Base-by-base conservation (phyloP, 1,140 invertebrate species). In the Drosophila mojavensis region DNA sequence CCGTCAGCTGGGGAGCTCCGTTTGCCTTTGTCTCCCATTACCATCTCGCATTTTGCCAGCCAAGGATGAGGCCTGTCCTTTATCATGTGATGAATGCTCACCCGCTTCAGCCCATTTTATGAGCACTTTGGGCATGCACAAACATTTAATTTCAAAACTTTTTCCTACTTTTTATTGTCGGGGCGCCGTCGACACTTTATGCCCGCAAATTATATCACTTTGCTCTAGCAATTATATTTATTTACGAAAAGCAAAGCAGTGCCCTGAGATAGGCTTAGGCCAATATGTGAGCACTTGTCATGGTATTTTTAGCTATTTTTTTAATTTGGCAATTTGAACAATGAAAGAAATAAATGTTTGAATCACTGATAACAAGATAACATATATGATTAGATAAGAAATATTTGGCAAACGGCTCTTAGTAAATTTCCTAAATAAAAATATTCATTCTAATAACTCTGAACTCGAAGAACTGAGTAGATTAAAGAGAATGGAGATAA, bases 91-190 rank as follows among this genome's bases (percentile, higher is more conserved):
- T 71, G 68, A 43, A 75, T 75, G 73, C 50, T 30, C 36, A 24
- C 33, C 30, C 55, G 56, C 41, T 73, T 61, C 77, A 77, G 76
- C 79, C 79, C 76, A 79, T 70, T 88, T 81, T 47, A 79, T 82
- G 79, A 75, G 75, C 72, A 79, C 74, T 88, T 71, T 86, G 79
- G 67, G 75, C 73, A 7, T 55, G 43, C 50, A 76, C 56, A 71
- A 65, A 59, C 69, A 81, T 85, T 85, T 81, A 68, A 81, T 78
- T 85, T 85, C 28, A 54, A 84, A 47, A 84, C 64, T 79, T 77
- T 69, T 53, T 63, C 63, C 55, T 73, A 72, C 77, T 70, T 79
- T 75, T 67, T 75, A 69, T 63, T 75, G 36, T 39, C 36, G 10
- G 11, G 54, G 1, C n/a, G 24, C 10, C 33, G 48, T n/a, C 39